These are phyloP conservation scores for Entomobrya multifasciata DNA, from an alignment of 2,888 invertebrate genomes.

Conservation along the genomic window DNA sequence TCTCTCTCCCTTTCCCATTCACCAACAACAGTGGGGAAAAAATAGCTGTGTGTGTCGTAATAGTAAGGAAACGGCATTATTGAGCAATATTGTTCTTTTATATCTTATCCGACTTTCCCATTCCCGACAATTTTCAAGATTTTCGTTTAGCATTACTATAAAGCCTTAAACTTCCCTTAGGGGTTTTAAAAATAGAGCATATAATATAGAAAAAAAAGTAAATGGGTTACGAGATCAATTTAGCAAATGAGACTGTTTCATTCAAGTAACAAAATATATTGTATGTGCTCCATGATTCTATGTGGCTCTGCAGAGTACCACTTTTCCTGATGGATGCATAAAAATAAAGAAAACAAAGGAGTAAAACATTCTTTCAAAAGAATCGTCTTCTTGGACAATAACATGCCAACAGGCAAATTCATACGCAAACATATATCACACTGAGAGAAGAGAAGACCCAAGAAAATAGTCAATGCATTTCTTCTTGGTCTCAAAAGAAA, in stretches of 20 bases:
- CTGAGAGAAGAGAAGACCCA: too few species aligned
- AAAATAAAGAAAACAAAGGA: slow-evolving; percentile 11
- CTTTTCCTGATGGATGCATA: slow-evolving; percentile 64
- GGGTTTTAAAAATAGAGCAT: slow-evolving; percentile 43
- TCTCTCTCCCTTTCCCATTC: slow-evolving; percentile 5
- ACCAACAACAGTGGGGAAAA: background rate
- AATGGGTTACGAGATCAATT: slow-evolving; percentile 73
- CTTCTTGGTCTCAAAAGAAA: background rate
- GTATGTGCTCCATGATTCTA: background rate
- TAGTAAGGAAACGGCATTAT: slow-evolving; percentile 54
- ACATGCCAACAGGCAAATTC: background rate
- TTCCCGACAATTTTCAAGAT: slow-evolving; percentile 56
- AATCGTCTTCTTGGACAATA: background rate
- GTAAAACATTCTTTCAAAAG: background rate
- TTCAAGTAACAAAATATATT: slow-evolving; percentile 6
- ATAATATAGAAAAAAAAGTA: slow-evolving; percentile 52
- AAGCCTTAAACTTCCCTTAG: slow-evolving; percentile 43
- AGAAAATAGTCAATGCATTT: background rate
- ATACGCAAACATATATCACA: background rate
- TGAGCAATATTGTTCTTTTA: slow-evolving; percentile 65
- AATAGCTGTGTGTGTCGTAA: slow-evolving; percentile 22
- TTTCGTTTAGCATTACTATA: slow-evolving; percentile 61
- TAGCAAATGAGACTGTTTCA: slow-evolving; percentile 71
- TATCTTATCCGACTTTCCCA: slow-evolving; percentile 37
- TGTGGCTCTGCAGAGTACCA: slow-evolving; percentile 26